Evolutionary conservation across 2,888 invertebrate species (phyloP).

Genomic region (Anoncus sp.): DNA sequence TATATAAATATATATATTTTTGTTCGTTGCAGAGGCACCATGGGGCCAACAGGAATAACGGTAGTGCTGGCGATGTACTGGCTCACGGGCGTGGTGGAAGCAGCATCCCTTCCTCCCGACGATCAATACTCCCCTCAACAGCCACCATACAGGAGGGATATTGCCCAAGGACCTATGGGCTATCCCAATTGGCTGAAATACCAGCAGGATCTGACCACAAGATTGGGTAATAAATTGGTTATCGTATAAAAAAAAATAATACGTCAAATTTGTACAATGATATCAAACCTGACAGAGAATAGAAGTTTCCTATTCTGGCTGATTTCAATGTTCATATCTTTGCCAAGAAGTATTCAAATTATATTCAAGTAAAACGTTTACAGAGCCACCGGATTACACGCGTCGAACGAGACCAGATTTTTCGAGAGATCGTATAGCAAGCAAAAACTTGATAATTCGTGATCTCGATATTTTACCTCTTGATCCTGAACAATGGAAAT

Average conservation of each 20-base stretch:
- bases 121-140: conserved; percentile 80
- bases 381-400: conserved; percentile 55
- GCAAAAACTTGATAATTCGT: conserved; percentile 34
- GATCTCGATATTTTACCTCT: conserved; percentile 28
- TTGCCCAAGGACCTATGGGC: conserved; percentile 72
- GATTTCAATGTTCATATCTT: background rate
- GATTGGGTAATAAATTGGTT: conserved; percentile 49
- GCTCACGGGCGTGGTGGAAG: conserved; percentile 76
- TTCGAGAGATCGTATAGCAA: conserved; percentile 19
- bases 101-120: conserved; percentile 73
- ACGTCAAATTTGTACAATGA: conserved; percentile 6
- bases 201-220: conserved; percentile 48
- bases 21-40: conserved; percentile 70
- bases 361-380: conserved; percentile 52
- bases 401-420: conserved; percentile 27
- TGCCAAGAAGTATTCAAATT: conserved; percentile 17
- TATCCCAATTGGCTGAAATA: conserved; percentile 69
- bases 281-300: background rate
- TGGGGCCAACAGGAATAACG: conserved; percentile 76
- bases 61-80: conserved; percentile 78
- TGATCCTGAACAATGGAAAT: conserved; percentile 29
- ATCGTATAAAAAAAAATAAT: background rate
- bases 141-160: conserved; percentile 71
- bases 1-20: background rate
- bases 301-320: background rate